Percentiles rank a stretch among this genome's conserved stretches.
These are phyloP conservation scores for Macrophya alboannulata DNA, from an alignment of 2,888 invertebrate species.

Conservation along the genomic window DNA sequence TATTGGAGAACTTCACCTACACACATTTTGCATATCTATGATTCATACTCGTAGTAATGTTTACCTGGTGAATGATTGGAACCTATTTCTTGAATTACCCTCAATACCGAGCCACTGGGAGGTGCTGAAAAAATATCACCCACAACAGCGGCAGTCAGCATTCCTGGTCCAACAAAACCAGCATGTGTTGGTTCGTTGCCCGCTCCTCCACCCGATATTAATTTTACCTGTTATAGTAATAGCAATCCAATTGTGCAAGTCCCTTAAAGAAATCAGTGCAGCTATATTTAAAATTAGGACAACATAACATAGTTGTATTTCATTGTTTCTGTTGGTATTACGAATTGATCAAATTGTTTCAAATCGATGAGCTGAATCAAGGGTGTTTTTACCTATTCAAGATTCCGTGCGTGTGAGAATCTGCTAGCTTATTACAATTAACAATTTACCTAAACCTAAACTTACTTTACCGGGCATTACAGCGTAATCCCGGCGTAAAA, in stretches of 20 bases:
- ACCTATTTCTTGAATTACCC: constrained; percentile 65
- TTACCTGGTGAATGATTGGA: constrained; percentile 62
- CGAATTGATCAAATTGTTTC: not conserved
- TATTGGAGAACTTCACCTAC: not conserved
- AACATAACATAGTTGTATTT: not conserved
- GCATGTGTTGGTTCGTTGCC: constrained; percentile 87
- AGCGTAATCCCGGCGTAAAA: constrained; percentile 67
- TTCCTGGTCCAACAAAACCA: constrained; percentile 90
- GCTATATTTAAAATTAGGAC: not conserved
- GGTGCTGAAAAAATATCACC: constrained; percentile 65
- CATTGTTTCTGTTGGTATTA: not conserved
- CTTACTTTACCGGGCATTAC: constrained; percentile 60
- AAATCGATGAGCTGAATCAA: not conserved
- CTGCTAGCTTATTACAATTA: not conserved
- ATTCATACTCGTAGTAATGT: not conserved
- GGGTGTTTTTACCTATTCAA: not conserved
- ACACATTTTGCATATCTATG: too few species aligned
- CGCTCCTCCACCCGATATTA: constrained; percentile 89
- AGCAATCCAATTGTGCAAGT: constrained; percentile 34
- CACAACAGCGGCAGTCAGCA: constrained; percentile 88
- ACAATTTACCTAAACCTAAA: not conserved
- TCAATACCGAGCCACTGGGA: constrained; percentile 62
- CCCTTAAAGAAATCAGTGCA: constrained; percentile 5
- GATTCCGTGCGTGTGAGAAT: not conserved
- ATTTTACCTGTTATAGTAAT: constrained; percentile 77